A percentile compares a stretch with the other conserved stretches of the same genome.
phyloP scores from a whole-genome alignment of 2,888 invertebrate genomes.

The Perdita meconis region DNA sequence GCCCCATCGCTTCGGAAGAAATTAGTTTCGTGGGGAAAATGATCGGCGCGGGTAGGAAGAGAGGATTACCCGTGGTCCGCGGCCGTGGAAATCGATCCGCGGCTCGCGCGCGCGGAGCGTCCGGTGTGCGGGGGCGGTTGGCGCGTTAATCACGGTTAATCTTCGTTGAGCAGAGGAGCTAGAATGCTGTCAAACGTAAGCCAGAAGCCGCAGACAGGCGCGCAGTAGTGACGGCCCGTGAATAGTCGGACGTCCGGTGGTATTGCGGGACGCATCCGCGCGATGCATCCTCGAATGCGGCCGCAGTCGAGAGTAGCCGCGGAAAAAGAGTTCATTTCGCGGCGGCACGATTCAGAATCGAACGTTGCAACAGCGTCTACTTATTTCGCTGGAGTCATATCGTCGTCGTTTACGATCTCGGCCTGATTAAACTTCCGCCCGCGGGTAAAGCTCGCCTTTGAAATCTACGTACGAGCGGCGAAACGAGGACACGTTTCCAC shows the following conservation, averaged over 20 bases:
- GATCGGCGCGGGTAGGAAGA: background rate
- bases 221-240: slow-evolving; percentile 59
- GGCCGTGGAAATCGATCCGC: slow-evolving; percentile 27
- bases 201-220: slow-evolving; percentile 49
- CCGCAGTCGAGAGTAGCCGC: background rate
- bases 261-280: slow-evolving; percentile 12
- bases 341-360: slow-evolving; percentile 8
- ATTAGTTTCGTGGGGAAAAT: background rate
- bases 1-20: background rate
- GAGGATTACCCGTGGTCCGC: background rate
- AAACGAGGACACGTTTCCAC: slow-evolving; percentile 12
- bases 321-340: slow-evolving; percentile 18
- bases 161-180: slow-evolving; percentile 59
- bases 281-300: background rate
- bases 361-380: background rate
- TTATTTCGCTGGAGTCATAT: slow-evolving; percentile 6
- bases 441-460: background rate
- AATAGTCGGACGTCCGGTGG: slow-evolving; percentile 61
- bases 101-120: background rate
- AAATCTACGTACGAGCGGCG: background rate
- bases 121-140: background rate
- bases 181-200: slow-evolving; percentile 57
- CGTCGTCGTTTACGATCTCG: slow-evolving; percentile 24
- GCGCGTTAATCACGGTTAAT: slow-evolving; percentile 57
- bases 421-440: slow-evolving; percentile 41